Evolutionary conservation across 2,113 vertebrate species (phyloP), one percentile per base, ranked within the genome.

Genomic region (Lepidothrix coronata): DNA sequence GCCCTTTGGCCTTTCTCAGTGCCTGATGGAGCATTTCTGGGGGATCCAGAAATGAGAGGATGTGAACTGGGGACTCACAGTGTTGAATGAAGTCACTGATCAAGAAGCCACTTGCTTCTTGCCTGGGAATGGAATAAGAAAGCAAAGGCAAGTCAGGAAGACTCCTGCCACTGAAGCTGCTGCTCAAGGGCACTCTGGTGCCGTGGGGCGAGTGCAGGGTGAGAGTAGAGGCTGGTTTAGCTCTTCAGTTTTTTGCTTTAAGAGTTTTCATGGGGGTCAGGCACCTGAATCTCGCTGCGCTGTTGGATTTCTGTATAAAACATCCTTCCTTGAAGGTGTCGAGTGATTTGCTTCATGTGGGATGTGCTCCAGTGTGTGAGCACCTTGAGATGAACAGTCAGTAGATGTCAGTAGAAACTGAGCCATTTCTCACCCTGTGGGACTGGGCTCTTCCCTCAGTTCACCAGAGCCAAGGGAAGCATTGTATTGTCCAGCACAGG

Each of bases 401-500:
- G 83, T 71, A 88, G 91, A 65, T 92, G 83, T 89, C 80, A 85
- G 94, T 33, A 91, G 89, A 85, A 92, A 67, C 54, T 31, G 96
- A 89, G 52, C 66, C 66, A 23, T 94, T 93, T 72, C 73, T 65
- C 37, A 27, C 49, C 49, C 74, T 21, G 10, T 52, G 51, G 70
- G 68, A 54, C 52, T 46, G 72, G 59, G 23, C 37, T 84, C 23
- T 93, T 46, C 59, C n/a, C 43, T 51, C 66, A 8, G 0, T 41
- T 85, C 43, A 24, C 44, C 49, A 57, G 30, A 71, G 61, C 59
- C 86, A 18, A 63, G 61, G 55, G 52, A 11, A 21, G 15, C 11
- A 30, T 30, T 11, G 11, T 22, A 28, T 48, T 51, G 49, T 44
- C 33, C 48, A 67, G 58, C 37, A 25, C 14, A 4, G 22, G 17